Base-by-base conservation (phyloP, 2,888 invertebrate species). In the Leuctra nigra region DNA sequence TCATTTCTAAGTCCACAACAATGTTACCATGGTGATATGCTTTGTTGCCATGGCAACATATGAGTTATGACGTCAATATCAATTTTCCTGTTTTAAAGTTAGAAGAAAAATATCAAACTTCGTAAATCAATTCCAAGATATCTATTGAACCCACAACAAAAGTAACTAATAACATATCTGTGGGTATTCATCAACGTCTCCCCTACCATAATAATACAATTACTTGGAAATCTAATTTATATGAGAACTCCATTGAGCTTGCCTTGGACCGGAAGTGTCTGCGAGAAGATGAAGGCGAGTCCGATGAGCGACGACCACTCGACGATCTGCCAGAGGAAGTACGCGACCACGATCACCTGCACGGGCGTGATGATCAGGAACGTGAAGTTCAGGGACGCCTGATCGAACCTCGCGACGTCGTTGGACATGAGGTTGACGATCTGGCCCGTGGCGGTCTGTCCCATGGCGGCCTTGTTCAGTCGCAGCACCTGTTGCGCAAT, bases 391-490 rank as follows among this genome's bases (percentile, higher is more conserved):
- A 77, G 66, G 24, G 74, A 69, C 36, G 72, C 73, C 69, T 75
- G 66, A 63, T 80, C 80, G 66, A 79, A 76, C 56, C 78, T 69
- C 61, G 73, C 73, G 13, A 78, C 78, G 65, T 81, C 80, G 61
- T 78, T 79, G 14, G 78, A 76, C 64, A 80, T 68, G 14, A 80
- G 66, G 64, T 80, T 80, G 35, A 80, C 75, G 64, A 80, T 73
- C 62, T 79, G 77, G 0, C 79, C 80, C 62, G 89, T 86, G 1
- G 91, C 87, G 0, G 94, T 93, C 69, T 91, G 84, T 3, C 87
- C 87, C 52, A 93, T 74, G 1, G 94, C 89, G 4, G 85, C 84
- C 70, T 87, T 87, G 55, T 87, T 88, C 60, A 91, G 73, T 29
- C 82, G 79, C 44, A 92, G 71, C 1, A 87, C 76, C 89, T 91